Evolutionary conservation across 2,113 vertebrate species (phyloP), one percentile per base, ranked within the genome.

Genomic region (Fregata magnificens): DNA sequence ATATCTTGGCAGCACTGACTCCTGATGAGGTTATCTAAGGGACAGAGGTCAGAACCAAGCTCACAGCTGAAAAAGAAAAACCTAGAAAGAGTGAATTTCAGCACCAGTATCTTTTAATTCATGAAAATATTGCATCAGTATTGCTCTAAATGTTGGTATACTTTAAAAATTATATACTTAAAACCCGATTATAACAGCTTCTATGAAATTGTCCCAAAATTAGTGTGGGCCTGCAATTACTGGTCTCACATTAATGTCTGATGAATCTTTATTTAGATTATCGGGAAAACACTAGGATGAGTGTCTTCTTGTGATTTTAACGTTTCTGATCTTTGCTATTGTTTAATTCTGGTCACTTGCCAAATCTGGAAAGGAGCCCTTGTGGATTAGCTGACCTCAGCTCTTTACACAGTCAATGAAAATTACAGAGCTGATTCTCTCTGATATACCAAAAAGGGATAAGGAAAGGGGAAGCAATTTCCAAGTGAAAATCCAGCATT

Each of bases 321-420:
- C 0, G 0, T 94, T 97, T 95, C 73, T 85, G 58, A 91, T 95
- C 84, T 93, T 91, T 67, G 52, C 49, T 96, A 66, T 58, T 91
- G 78, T 97, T 97, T 91, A 89, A 95, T 93, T 93, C 86, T 93
- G 86, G 91, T 87, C 86, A 66, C 94, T 95, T 96, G 82, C 89
- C 91, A 95, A 81, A 80, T 88, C 91, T 95, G 58, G 45, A 87
- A 95, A 95, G 86, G 71, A 95, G 93, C 55, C 67, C 71, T 96
- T 94, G 93, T 85, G 89, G 85, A 91, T 94, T 94, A 93, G 89
- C 94, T 96, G 91, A 93, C 84, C 87, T 95, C 94, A 94, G 96
- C 96, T 95, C 86, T 94, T 97, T 91, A 77, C 61, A 66, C 74
- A 91, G 89, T 93, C 93, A 93, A 55, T 96, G 95, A 89, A 95